Percentiles rank a stretch among this genome's conserved stretches.
phyloP scores from a whole-genome alignment of 2,888 invertebrate genomes.

The Graphium colonna region DNA sequence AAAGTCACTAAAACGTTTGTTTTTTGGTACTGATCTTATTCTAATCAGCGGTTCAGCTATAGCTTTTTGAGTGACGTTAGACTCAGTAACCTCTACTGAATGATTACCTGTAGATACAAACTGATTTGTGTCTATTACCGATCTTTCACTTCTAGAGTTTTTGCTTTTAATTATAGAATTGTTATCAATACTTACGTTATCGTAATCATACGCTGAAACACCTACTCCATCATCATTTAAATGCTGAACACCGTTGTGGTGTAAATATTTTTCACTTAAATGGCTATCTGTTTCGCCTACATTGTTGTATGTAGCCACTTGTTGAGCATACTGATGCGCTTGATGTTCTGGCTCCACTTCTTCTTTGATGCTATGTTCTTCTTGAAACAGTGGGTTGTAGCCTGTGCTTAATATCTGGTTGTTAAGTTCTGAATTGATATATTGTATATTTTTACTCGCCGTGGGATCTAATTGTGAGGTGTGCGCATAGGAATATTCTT shows the following conservation, averaged over 20 bases:
- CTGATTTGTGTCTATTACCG: constrained; percentile 47
- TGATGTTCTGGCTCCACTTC: constrained; percentile 38
- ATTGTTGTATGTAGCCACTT: constrained; percentile 27
- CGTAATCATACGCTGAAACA: constrained; percentile 60
- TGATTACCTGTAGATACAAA: constrained; percentile 42
- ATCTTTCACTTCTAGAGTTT: constrained; percentile 30
- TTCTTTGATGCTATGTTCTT: constrained; percentile 33
- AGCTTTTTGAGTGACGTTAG: constrained; percentile 32
- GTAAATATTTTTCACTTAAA: constrained; percentile 50
- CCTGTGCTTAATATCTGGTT: constrained; percentile 44
- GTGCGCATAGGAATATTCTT: constrained; percentile 33
- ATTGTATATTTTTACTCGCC: constrained; percentile 50
- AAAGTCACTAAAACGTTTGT: constrained; percentile 32
- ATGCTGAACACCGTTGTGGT: constrained; percentile 60
- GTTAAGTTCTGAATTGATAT: constrained; percentile 51
- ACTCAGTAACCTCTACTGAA: constrained; percentile 23
- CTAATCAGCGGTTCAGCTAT: constrained; percentile 43
- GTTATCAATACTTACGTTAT: constrained; percentile 60
- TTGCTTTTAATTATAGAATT: constrained; percentile 27
- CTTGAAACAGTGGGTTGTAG: constrained; percentile 33
- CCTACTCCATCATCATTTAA: constrained; percentile 60
- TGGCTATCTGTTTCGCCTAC: constrained; percentile 36
- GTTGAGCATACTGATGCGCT: constrained; percentile 44
- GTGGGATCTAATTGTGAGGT: constrained; percentile 43
- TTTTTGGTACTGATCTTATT: constrained; percentile 30